Conservation (phyloP, 2,113 vertebrate species). For the Porphyrio hochstetteri region DNA sequence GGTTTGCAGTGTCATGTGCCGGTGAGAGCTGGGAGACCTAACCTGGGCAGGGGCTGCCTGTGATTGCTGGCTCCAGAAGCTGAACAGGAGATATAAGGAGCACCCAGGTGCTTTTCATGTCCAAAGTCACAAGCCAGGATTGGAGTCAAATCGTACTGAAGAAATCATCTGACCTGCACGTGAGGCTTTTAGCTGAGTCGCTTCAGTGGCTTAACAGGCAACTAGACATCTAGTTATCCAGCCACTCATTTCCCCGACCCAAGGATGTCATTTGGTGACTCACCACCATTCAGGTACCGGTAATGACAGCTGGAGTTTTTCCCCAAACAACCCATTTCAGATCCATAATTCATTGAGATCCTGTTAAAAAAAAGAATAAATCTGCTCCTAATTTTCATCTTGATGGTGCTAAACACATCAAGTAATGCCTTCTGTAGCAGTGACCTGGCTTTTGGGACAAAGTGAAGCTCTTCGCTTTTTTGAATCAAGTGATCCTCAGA, state of each 20-base stretch:
- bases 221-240: not conserved
- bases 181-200: not conserved
- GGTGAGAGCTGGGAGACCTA: not conserved
- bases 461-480: not conserved
- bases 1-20: not conserved
- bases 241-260: not conserved
- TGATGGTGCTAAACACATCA: not conserved
- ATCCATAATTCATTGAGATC: not conserved
- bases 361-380: not conserved
- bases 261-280: constrained; percentile 8
- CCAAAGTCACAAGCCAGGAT: not conserved
- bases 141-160: not conserved
- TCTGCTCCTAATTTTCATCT: not conserved
- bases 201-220: not conserved
- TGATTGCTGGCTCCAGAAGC: fast-evolving
- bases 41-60: not conserved
- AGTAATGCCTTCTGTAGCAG: not conserved
- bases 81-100: not conserved
- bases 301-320: not conserved
- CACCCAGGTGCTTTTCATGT: not conserved
- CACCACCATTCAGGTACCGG: not conserved
- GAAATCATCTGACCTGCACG: not conserved
- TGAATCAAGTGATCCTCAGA: not conserved
- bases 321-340: not conserved
- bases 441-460: not conserved